Conservation (phyloP, 2,888 invertebrate species). For the Apodemia duryi region DNA sequence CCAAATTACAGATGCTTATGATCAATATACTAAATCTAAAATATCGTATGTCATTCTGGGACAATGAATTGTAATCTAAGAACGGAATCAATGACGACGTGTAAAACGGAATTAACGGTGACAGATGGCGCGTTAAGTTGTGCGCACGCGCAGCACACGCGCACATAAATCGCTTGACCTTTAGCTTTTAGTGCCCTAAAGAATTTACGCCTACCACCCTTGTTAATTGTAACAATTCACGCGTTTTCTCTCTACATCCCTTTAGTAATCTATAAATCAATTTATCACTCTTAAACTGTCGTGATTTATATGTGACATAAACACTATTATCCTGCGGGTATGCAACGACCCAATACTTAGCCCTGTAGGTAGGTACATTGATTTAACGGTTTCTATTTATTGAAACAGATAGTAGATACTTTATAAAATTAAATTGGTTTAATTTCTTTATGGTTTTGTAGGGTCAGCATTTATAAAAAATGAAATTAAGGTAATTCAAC, state of each 20-base stretch:
- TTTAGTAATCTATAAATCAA: conserved; percentile 27
- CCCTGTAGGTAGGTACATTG: background rate
- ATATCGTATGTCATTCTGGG: conserved; percentile 47
- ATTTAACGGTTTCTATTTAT: background rate
- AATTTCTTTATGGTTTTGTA: no score
- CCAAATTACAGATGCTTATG: no score
- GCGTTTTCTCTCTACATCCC: conserved; percentile 34
- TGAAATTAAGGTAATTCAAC: no score
- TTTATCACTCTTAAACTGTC: conserved; percentile 31
- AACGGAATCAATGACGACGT: conserved; percentile 40
- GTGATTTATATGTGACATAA: conserved; percentile 26
- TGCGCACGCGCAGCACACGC: conserved; percentile 37
- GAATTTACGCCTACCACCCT: conserved; percentile 35
- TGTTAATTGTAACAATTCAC: conserved; percentile 36
- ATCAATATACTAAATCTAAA: conserved; percentile 26
- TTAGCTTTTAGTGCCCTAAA: conserved; percentile 38
- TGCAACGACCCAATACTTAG: background rate
- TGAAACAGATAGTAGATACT: background rate
- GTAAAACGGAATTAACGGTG: conserved; percentile 57
- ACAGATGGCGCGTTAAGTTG: conserved; percentile 40
- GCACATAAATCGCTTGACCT: conserved; percentile 64
- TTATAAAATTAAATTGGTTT: no score
- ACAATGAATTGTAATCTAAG: conserved; percentile 60
- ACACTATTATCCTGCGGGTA: conserved; percentile 30
- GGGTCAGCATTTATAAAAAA: no score